Conservation (phyloP, 2,797 vertebrate species). For the Peromyscus melanophrys region DNA sequence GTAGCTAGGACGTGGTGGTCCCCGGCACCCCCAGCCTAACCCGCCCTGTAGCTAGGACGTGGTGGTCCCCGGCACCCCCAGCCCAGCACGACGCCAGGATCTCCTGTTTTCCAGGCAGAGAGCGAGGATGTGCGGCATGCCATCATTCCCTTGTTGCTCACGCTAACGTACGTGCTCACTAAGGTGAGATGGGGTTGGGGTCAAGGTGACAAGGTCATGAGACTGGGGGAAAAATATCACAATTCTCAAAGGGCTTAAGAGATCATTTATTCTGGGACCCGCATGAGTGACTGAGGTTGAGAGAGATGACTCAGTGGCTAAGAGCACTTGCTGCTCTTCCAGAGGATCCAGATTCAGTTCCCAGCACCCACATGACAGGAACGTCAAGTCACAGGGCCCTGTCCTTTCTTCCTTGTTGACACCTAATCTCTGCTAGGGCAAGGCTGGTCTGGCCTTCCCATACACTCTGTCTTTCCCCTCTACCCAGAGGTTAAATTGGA, state of each 20-base stretch:
- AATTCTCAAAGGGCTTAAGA: not conserved
- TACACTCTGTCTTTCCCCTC: not conserved
- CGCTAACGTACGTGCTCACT: conserved; percentile 94
- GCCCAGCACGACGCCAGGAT: not conserved
- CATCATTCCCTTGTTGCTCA: conserved; percentile 96
- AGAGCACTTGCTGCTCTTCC: not conserved
- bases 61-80: not conserved
- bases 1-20: too few relatives aligned
- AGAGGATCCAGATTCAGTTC: not conserved
- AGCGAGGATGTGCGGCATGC: conserved; percentile 90
- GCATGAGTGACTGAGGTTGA: not conserved
- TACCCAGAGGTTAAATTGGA: not conserved
- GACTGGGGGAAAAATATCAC: not conserved
- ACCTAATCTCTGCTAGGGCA: not conserved
- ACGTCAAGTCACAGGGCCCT: not conserved
- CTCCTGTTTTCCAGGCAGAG: conserved; percentile 91
- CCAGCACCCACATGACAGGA: not conserved
- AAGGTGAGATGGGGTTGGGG: conserved; percentile 90
- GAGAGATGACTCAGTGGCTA: not conserved
- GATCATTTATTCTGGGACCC: not conserved
- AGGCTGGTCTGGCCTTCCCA: not conserved
- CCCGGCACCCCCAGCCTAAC: not conserved
- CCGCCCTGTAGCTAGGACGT: not conserved
- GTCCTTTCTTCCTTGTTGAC: not conserved
- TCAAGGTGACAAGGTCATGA: accelerated